Base-by-base conservation (phyloP, 2,888 invertebrate species). In the Noctua janthe region DNA sequence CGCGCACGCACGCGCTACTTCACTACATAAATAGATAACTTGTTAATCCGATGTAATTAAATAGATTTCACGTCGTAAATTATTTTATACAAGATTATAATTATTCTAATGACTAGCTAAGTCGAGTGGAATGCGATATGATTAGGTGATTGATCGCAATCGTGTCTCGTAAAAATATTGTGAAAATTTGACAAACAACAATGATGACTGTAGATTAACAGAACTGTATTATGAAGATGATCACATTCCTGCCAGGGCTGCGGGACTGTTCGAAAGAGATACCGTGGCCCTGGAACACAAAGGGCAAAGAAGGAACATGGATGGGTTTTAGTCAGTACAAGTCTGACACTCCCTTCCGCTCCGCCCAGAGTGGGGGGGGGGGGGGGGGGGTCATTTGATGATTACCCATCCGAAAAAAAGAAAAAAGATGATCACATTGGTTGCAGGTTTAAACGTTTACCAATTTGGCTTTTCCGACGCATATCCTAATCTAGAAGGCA, bases 51-150 rank as follows among this genome's bases (percentile, higher is more conserved):
- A 5, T 3, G 71, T 77, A 74, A 82, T 82, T 69, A 74, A 77
- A 73, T 23, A 72, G 76, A 81, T 84, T 78, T 84, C 74, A 72
- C 67, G 81, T 76, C 72, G 69, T 82, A 78, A 74, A 77, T 74
- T 39, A 81, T 77, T 71, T 64, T 77, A 39, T 47, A 47, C 39
- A 15, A 75, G 72, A 82, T 84, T 29, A 82, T 59, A 39, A 39
- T 39, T 39, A 72, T 72, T 66, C 15, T 78, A 59, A 71, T 83
- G 8, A 51, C 67, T n/a, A 29, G 10, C 62, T 75, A 54, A 82
- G 51, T 71, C 43, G 17, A 39, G 6, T 35, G 70, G 56, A 83
- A 77, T 77, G 71, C 20, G 77, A 83, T 66, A 66, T 0, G n/a
- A 59, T 66, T 20, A n/a, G 7, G 35, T 71, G 83, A 76, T 77